Evolutionary conservation across 2,797 vertebrate species (phyloP), one percentile per base, ranked within the genome.

Genomic region (Sebastes taczanowskii): DNA sequence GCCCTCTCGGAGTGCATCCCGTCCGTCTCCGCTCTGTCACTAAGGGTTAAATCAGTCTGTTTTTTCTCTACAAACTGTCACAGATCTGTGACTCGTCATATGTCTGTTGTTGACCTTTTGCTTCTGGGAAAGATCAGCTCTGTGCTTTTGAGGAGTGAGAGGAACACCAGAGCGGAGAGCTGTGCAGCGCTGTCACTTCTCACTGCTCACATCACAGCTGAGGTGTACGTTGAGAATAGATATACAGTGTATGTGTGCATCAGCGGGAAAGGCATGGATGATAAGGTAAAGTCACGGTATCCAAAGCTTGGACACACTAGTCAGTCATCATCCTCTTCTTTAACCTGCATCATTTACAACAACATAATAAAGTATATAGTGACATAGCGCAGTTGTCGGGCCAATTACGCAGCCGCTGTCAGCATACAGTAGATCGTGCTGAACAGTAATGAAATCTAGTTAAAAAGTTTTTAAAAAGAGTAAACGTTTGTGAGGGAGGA

Each of bases 61-160:
- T 73, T 49, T 73, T 83, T 66, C 14, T 53, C 42, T 25, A 23
- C 55, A 65, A 80, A 82, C 73, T 9, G 66, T 52, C 62, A 27
- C 67, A 77, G 71, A 87, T 85, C 80, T 76, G 32, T 34, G 61
- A 78, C 81, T 67, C 62, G 71, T 76, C 86, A 75, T 78, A 71
- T 74, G 85, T 83, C 74, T 83, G 73, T 74, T 80, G 84, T 81
- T 85, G 83, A 75, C 85, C 77, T 86, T 80, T 16, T 76, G 67
- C 29, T 49, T 62, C 61, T 29, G 56, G 67, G 71, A 78, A 14
- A 22, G 55, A 80, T 76, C n/a, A 7, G 4, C 68, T 55, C 58
- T 16, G 22, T 27, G 58, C 71, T 85, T 61, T 90, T 72, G 5
- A 81, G 83, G 82, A 88, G 62, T 58, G 59, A 2, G 46, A 67